Base-by-base conservation (phyloP, 2,113 vertebrate species). In the Coreoperca whiteheadi region DNA sequence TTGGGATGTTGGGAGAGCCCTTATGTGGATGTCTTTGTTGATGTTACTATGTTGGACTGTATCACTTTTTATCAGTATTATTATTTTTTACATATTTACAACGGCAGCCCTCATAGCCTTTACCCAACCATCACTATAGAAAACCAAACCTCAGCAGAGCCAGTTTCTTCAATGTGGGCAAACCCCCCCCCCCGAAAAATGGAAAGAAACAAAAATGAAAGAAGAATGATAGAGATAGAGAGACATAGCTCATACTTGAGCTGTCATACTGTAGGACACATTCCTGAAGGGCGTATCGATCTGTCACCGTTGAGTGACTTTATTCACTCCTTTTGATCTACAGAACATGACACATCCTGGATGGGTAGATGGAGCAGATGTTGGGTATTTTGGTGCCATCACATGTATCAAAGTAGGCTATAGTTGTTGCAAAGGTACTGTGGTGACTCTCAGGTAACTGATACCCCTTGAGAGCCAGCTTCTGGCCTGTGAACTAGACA, bases 401-500 rank as follows among this genome's bases (percentile, higher is more conserved):
- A 53, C 59, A 60, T 77, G 84, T 12, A 82, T 86, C 78, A 78
- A 74, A 81, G 86, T 68, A n/a, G n/a, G n/a, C n/a, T n/a, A 59
- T 34, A 65, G 77, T 30, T 66, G 79, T 73, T 67, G 66, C 60
- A 54, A 82, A 83, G 83, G 84, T 61, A 53, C 70, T 80, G 85
- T 72, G 87, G 86, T 75, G 87, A 74, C 82, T 64, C 53, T n/a
- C 43, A 70, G 78, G 89, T 86, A 92, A 87, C 8, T 10, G 88
- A 92, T 88, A 89, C 53, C 77, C 84, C 54, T 12, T 4, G 46
- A 80, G 61, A 84, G 85, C 66, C 87, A 51, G 83, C 82, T 75
- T 83, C 84, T 86, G 83, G 85, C 82, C 83, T 76, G 74, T 77
- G 78, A 83, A 86, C 82, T 32, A 85, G 86, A 86, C 88, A 91